Base-by-base conservation (phyloP, 2,888 invertebrate genomes). In the Anaspis maculata region DNA sequence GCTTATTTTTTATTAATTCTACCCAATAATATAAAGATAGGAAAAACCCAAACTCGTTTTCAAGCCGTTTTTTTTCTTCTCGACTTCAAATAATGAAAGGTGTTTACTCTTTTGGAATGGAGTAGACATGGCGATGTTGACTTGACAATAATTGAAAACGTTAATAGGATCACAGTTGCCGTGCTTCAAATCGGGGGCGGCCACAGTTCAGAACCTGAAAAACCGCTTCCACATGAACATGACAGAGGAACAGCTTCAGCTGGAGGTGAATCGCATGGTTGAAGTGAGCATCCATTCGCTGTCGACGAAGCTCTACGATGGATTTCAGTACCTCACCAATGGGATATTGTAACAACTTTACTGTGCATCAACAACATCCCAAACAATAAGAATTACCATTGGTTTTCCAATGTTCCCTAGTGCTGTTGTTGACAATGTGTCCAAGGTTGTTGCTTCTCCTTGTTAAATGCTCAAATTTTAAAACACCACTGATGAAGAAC, bases 241-340 rank as follows among this genome's bases (percentile, higher is more conserved):
- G 67, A 97, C 97, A 1, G 97, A 97, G 64, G 89, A 91, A 58
- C 95, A 97, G 66, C 75, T 98, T 49, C 86, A 89, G 56, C 75
- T 84, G 39, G 79, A 91, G 45, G 90, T 98, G 1, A 94, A 97
- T 59, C 78, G 83, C 37, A 80, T 98, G 65, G 97, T 98, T 22
- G 87, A 92, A 54, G 87, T 89, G 59, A 94, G 94, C 50, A 79
- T 96, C 24, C 84, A 94, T 68, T 97, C 97, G 32, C 76, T 96
- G 46, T 97, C 97, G 44, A 98, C 98, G 6, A 83, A 94, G 56
- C 79, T 98, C 40, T 98, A 98, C 71, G 98, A 99, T 72, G 90
- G 94, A 64, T 99, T 94, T 71, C 98, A 98, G 73, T 98, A 97
- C 73, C 83, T 94, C 60, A 95, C 96, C 57, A 97, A 97, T 69